Evolutionary conservation across 2,797 vertebrate species (phyloP).

Genomic region (Sarcoramphus papa): DNA sequence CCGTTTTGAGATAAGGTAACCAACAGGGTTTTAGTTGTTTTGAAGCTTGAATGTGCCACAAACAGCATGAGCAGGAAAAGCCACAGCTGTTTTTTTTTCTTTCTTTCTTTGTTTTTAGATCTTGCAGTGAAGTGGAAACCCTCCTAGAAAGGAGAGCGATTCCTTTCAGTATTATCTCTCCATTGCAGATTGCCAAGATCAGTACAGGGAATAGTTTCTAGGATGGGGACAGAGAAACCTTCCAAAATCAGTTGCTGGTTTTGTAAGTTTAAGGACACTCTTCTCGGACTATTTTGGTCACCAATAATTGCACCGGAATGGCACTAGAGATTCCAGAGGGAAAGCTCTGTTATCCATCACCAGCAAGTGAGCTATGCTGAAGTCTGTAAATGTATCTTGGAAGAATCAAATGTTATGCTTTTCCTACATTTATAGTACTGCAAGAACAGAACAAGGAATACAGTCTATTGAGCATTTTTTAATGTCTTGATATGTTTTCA

Average conservation of each 20-base stretch:
- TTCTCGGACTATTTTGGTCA: neutral
- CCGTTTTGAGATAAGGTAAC: neutral
- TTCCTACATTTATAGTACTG: neutral
- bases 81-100: neutral
- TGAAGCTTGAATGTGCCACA: neutral
- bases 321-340: neutral
- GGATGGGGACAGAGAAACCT: neutral
- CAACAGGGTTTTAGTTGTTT: neutral
- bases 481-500: neutral
- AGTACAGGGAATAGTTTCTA: neutral
- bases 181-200: neutral
- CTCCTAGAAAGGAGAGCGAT: neutral
- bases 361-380: neutral
- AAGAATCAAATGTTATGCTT: neutral
- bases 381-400: neutral
- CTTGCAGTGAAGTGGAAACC: neutral
- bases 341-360: conserved; percentile 19
- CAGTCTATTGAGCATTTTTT: neutral
- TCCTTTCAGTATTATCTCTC: neutral
- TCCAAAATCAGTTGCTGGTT: neutral
- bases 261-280: neutral
- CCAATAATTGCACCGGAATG: neutral
- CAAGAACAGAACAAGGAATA: neutral
- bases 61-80: neutral
- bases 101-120: neutral